phyloP scores from a whole-genome alignment of 2,888 invertebrate species.

The Heteromurus nitidus region DNA sequence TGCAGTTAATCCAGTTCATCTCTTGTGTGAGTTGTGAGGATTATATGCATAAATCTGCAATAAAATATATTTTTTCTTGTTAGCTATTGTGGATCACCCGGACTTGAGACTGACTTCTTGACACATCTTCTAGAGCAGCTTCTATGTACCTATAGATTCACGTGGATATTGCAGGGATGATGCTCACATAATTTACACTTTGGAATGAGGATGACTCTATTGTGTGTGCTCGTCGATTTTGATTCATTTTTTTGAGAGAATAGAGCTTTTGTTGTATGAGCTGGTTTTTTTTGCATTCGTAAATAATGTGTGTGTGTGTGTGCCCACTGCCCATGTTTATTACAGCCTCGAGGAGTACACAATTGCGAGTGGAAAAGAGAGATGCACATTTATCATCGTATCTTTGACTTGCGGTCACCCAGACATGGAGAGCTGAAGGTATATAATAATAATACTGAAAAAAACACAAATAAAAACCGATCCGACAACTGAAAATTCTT shows the following conservation, averaged over 20 bases:
- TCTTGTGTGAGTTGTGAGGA: background rate
- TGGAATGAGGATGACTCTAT: background rate
- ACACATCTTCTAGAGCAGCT: constrained; percentile 6
- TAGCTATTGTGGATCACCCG: background rate
- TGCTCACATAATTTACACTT: background rate
- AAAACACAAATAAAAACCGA: no score
- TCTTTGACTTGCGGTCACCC: constrained; percentile 37
- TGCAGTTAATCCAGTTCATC: background rate
- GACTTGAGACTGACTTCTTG: constrained; percentile 38
- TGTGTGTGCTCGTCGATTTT: background rate
- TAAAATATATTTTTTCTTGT: no score
- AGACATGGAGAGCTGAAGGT: background rate
- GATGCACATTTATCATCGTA: background rate
- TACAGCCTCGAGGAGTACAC: background rate
- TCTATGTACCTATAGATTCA: background rate
- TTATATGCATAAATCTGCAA: no score
- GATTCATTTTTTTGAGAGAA: background rate
- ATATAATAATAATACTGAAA: no score
- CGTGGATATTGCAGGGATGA: background rate
- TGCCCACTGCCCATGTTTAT: constrained; percentile 5
- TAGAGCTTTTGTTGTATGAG: background rate
- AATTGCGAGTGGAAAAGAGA: background rate
- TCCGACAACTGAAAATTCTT: constrained; percentile 50
- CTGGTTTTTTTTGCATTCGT: background rate
- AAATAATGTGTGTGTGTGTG: background rate